Evolutionary conservation across 2,888 invertebrate species (phyloP).

Genomic region (Sycophila texana): DNA sequence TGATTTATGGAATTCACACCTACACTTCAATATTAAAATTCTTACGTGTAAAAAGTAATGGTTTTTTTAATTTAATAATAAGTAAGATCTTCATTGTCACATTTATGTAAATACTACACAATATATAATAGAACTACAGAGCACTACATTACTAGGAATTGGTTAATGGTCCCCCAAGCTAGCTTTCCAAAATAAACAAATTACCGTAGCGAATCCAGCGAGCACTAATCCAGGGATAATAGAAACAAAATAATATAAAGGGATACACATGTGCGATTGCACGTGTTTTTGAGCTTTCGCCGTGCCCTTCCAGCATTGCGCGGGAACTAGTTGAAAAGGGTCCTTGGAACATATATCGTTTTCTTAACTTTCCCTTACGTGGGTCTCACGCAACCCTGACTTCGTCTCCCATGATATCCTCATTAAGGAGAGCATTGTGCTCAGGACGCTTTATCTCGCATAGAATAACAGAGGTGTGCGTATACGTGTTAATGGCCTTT

Average conservation of each 20-base stretch:
- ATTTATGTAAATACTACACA: too few species aligned
- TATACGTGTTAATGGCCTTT: slow-evolving; percentile 53
- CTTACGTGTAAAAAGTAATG: too few species aligned
- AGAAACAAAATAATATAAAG: slow-evolving; percentile 2
- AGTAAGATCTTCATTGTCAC: too few species aligned
- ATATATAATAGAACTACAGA: too few species aligned
- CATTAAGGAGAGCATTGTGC: slow-evolving; percentile 49
- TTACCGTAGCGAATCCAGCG: too few species aligned
- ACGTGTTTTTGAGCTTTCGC: slow-evolving; percentile 11
- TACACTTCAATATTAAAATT: too few species aligned
- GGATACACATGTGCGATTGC: slow-evolving; percentile 1
- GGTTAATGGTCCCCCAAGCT: too few species aligned
- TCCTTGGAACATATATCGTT: slow-evolving; percentile 21
- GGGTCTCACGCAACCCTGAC: not conserved
- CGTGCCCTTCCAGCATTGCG: not conserved
- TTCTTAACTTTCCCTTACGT: slow-evolving; percentile 24
- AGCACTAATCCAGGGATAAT: not conserved
- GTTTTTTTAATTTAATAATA: too few species aligned
- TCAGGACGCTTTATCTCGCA: not conserved
- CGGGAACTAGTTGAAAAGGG: slow-evolving; percentile 2
- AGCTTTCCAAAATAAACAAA: too few species aligned
- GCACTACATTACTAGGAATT: too few species aligned
- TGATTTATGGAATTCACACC: too few species aligned
- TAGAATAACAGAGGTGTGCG: slow-evolving; percentile 10
- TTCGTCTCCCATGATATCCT: slow-evolving; percentile 47